Base-by-base conservation (phyloP, 2,888 invertebrate species). In the Zeuzera pyrina region DNA sequence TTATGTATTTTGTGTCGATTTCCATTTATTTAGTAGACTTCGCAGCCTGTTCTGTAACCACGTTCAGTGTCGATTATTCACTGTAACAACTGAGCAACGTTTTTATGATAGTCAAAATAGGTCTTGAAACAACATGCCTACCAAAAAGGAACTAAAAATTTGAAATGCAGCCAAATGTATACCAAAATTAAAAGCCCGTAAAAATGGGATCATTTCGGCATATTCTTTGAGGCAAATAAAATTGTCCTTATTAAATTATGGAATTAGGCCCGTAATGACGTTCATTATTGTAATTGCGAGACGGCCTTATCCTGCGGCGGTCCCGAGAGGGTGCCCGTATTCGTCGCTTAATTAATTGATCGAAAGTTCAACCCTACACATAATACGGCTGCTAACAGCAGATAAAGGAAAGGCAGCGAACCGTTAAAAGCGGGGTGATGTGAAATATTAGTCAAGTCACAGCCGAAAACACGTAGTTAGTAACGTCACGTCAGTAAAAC, bases 341-440 rank as follows among this genome's bases (percentile, higher is more conserved):
- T 74, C 73, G 72, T 62, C 63, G 65, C 59, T 62, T 77, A 81
- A 83, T 81, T 79, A 83, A 83, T 81, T 78, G 78, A 83, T 83
- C 64, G 78, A 78, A 79, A 79, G 65, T 76, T 77, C 66, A 73
- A 63, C 76, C 77, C 74, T 65, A 70, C 73, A 69, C 68, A 71
- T 74, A 74, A 72, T 74, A 73, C 57, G 71, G 60, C 71, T 74
- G 78, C 72, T 70, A 62, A 64, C 65, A 54, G 49, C 57, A 74
- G 78, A 79, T 79, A 79, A 78, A 79, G 72, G 72, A 60, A 63
- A 68, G 47, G 62, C 73, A 69, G 48, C 64, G 65, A 68, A 57
- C 69, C 74, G 77, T 71, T 69, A 72, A 79, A 77, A 66, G 60
- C 67, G 63, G 69, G 60, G 58, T 49, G 65, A 72, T 73, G 77